A percentile compares a stretch with the other conserved stretches of the same genome.
phyloP scores from a whole-genome alignment of 2,888 invertebrate species.

The Sialis lutaria region DNA sequence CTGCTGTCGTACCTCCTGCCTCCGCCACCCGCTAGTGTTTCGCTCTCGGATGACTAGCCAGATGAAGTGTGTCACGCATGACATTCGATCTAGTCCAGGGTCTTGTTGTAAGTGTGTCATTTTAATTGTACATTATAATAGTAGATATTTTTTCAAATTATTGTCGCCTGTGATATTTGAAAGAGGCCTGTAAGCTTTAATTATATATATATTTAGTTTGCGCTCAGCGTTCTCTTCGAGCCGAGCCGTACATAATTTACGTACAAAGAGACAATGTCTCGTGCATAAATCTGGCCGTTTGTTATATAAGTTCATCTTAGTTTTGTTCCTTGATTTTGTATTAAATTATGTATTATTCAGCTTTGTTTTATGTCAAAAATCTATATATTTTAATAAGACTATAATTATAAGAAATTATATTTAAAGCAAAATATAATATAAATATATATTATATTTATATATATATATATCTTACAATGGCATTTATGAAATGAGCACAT shows the following conservation, averaged over 20 bases:
- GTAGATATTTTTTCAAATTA: conserved; percentile 8
- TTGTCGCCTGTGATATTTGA: conserved; percentile 11
- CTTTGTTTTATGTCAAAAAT: too few species aligned
- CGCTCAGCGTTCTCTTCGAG: background rate
- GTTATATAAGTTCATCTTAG: background rate
- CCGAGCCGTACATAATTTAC: background rate
- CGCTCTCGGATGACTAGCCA: background rate
- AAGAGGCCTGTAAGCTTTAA: conserved; percentile 10
- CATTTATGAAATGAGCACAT: too few species aligned
- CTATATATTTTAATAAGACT: too few species aligned
- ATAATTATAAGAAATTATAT: background rate
- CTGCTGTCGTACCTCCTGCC: background rate
- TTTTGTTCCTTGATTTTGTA: background rate
- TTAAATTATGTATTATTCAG: too few species aligned
- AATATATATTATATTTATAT: background rate
- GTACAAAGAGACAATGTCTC: background rate
- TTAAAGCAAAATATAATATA: background rate
- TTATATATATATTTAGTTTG: background rate
- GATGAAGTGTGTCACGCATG: background rate
- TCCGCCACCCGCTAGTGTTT: background rate
- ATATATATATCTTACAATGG: background rate
- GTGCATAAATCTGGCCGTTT: background rate
- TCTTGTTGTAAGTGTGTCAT: background rate
- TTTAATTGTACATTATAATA: conserved; percentile 5
- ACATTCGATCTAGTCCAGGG: conserved; percentile 1